phyloP scores from a whole-genome alignment of 2,113 vertebrate genomes.

The Trematomus loennbergii region DNA sequence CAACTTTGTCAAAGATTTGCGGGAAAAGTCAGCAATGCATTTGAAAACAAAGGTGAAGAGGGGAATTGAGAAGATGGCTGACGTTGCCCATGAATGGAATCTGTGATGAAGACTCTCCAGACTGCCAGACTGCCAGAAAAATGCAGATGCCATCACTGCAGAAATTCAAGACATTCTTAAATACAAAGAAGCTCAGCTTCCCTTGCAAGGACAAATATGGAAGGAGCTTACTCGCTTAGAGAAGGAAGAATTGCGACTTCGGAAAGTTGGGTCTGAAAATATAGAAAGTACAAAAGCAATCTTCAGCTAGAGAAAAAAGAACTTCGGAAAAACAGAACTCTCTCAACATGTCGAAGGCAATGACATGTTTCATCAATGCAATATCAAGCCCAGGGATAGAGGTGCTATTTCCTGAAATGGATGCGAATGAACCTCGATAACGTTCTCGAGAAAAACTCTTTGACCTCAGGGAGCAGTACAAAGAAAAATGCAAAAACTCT shows the following conservation, averaged over 20 bases:
- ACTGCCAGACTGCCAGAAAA: conserved; percentile 64
- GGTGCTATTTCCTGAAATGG: too few species aligned
- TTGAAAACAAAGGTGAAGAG: conserved; percentile 38
- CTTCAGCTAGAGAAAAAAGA: conserved; percentile 31
- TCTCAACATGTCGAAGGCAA: conserved; percentile 50
- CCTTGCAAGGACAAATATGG: conserved; percentile 67
- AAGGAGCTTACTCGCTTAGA: conserved; percentile 72
- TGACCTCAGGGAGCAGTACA: too few species aligned
- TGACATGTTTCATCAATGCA: conserved; percentile 65
- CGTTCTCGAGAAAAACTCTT: too few species aligned
- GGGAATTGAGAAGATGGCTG: conserved; percentile 56
- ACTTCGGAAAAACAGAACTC: conserved; percentile 59
- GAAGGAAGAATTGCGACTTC: conserved; percentile 76
- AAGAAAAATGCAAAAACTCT: too few species aligned
- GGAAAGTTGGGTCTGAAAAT: conserved; percentile 38
- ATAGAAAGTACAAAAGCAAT: conserved; percentile 70
- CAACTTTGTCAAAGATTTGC: too few species aligned
- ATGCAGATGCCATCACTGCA: conserved; percentile 59
- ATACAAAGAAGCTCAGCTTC: conserved; percentile 77
- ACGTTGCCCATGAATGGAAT: conserved; percentile 66
- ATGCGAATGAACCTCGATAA: too few species aligned
- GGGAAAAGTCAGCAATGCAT: conserved; percentile 18
- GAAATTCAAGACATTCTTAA: conserved; percentile 48
- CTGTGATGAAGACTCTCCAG: conserved; percentile 51
- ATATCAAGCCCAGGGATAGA: conserved; percentile 53